These are phyloP conservation scores for Epizoanthus ramosus DNA, from an alignment of 92 coral and sea anemone genomes.

Conservation along the genomic window DNA sequence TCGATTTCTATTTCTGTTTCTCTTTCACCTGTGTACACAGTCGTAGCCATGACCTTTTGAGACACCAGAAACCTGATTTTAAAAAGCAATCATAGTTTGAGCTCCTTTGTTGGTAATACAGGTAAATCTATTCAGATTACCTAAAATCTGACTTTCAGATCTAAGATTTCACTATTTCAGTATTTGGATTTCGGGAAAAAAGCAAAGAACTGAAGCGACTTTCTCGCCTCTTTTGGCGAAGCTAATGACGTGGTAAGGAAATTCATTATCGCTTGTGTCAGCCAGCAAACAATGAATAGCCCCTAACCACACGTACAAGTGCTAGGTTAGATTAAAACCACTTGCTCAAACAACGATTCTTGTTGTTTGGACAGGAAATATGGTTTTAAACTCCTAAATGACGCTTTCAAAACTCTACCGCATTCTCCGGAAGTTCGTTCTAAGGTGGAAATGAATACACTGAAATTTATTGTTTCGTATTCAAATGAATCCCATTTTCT, in stretches of 20 bases:
- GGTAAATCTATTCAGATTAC: too few relatives aligned
- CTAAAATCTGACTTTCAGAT: too few relatives aligned
- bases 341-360: slow-evolving; percentile 13
- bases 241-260: not conserved
- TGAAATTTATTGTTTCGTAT: too few relatives aligned
- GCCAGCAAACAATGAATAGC: not conserved
- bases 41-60: too few relatives aligned
- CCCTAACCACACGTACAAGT: not conserved
- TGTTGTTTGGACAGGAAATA: not conserved
- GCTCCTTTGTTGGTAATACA: too few relatives aligned
- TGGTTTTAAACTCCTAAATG: not conserved
- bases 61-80: too few relatives aligned
- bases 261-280: not conserved
- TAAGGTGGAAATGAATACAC: not conserved
- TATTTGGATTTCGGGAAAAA: too few relatives aligned
- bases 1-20: too few relatives aligned
- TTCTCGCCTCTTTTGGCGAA: not conserved
- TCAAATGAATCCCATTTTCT: not conserved
- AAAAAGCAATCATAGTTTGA: too few relatives aligned
- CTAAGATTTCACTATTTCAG: too few relatives aligned
- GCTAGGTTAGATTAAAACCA: slow-evolving; percentile 5
- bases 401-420: slow-evolving; percentile 5
- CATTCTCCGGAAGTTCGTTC: not conserved
- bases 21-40: too few relatives aligned
- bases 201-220: too few relatives aligned